Base-by-base conservation (phyloP, 2,797 vertebrate genomes). In the Xenopus petersii region DNA sequence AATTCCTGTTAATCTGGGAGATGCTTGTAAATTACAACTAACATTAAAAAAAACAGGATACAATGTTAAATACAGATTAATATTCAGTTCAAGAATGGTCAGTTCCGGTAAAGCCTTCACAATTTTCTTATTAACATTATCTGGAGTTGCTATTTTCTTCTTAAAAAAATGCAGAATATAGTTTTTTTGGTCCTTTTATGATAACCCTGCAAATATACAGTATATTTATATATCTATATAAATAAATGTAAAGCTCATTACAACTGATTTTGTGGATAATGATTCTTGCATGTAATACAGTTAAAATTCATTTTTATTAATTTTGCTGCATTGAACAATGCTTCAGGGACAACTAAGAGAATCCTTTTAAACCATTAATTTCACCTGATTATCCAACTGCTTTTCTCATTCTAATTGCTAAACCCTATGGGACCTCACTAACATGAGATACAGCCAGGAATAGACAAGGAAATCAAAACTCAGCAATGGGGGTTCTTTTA, bases 301-400 rank as follows among this genome's bases (percentile, higher is more conserved):
- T 82, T 82, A 79, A 87, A 81, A 88, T 84, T 86, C 80, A 83
- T 79, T 55, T 70, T 42, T 36, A 71, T 79, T 75, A 81, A 81
- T 84, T 74, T 66, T 66, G 79, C 83, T 83, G 65, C 81, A 79
- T 51, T 79, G 83, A 89, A 86, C 80, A 86, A 82, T 79, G 84
- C 87, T 85, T 88, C 9, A 6, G 84, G 88, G 88, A 83, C 58
- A 77, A 68, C 51, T 81, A 82, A 84, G 81, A 84, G 84, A 84
- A 85, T 86, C 80, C 86, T 89, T 88, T 85, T 85, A 90, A 86
- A 85, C 81, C 86, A 83, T 91, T 89, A 86, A 88, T 91, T 89
- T 90, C 84, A 83, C 81, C 84, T 91, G 87, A 89, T 90, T 88
- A 88, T 83, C 84, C 84, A 83, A 83, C 82, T 85, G 83, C 82